A percentile compares a stretch with the other conserved stretches of the same genome.
Conservation (phyloP, 2,888 invertebrate species). For the Emesis furor region DNA sequence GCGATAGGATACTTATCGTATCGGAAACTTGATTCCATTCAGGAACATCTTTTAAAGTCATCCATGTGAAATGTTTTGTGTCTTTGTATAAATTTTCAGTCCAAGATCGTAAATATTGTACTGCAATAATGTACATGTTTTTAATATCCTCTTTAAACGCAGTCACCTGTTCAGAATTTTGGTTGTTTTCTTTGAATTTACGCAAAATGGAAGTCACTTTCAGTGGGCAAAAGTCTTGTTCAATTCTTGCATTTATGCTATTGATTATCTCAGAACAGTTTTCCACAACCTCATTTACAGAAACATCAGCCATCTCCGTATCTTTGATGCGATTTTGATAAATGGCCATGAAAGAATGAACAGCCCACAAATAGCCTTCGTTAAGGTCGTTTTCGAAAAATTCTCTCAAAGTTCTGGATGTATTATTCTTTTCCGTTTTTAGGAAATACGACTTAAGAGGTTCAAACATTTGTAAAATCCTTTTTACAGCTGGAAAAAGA, state of each 20-base stretch:
- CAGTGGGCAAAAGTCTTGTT: not conserved
- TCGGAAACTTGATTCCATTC: not conserved
- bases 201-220: not conserved
- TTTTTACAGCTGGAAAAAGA: constrained; percentile 75
- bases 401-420: not conserved
- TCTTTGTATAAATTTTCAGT: not conserved
- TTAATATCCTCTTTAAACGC: not conserved
- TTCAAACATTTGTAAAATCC: constrained; percentile 72
- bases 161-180: not conserved
- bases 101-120: not conserved
- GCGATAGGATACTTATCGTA: not conserved
- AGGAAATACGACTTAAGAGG: constrained; percentile 74
- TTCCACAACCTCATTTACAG: not conserved
- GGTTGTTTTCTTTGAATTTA: not conserved
- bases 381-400: not conserved
- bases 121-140: not conserved
- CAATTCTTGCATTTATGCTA: not conserved
- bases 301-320: not conserved
- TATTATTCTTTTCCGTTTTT: not conserved
- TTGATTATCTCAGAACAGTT: not conserved
- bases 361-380: not conserved
- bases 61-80: constrained; percentile 4
- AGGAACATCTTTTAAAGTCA: not conserved
- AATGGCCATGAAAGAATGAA: not conserved
- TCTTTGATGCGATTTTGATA: not conserved